Evolutionary conservation across 1,140 invertebrate genomes (phyloP), one percentile per base, ranked within the genome.

Genomic region (Solenopsis fugax): DNA sequence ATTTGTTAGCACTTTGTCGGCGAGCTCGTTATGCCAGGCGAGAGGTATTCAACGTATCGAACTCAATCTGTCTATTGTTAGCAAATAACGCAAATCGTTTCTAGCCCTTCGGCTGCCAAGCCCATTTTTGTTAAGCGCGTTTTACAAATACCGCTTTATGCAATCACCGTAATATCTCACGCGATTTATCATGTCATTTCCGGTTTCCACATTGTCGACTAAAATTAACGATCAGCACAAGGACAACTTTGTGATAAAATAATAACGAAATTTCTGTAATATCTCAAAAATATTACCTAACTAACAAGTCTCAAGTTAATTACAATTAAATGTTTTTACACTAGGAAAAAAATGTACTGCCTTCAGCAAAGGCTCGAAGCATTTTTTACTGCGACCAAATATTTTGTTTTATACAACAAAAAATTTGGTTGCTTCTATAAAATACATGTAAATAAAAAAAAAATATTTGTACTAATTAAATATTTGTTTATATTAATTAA

Each of bases 1-100:
- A 89, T 90, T 90, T 78, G 88, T 85, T 88, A 78, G 71, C 80
- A 90, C 89, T 90, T 90, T 90, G 89, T 90, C 89, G 89, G 89
- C 81, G 62, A 60, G 88, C 67, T 86, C 77, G 80, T 90, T 90
- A 69, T n/a, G 34, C 56, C 60, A 67, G 41, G 34, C 48, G 78
- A 48, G 45, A 87, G 80, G 78, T 67, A 77, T 90, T 82, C 86
- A 81, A 81, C 77, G 71, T 76, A 88, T 87, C 88, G 86, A 82
- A 75, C 81, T 82, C 86, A 64, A 90, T 90, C 88, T 76, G 10
- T 21, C 80, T 73, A 88, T 90, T 90, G 89, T 90, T 80, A 78
- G 85, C 87, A 29, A 29, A 29, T 29, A 2, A 2, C 29, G 13
- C 24, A 56, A 62, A 72, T 65, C 82, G 60, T 45, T 76, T 34